Conservation (phyloP, 2,888 invertebrate genomes). For the Tenthredo scrophulariae region DNA sequence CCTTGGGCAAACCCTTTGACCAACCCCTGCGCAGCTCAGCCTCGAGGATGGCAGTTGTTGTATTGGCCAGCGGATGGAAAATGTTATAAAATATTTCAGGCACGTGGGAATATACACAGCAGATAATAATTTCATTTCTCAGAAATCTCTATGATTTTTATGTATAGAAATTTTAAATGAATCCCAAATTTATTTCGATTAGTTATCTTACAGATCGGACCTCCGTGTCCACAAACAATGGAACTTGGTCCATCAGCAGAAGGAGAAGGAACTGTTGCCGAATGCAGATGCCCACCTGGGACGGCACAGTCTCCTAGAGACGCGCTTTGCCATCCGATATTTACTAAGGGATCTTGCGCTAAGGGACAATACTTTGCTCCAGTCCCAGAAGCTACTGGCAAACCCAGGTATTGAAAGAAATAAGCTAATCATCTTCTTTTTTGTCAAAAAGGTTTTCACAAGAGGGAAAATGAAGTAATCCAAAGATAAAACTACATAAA, state of each 20-base stretch:
- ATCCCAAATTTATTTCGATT: background rate
- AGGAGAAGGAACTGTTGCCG: constrained; percentile 83
- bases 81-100: constrained; percentile 93
- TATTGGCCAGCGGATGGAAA: constrained; percentile 91
- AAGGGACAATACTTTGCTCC: constrained; percentile 89
- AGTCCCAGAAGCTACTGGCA: constrained; percentile 76
- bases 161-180: background rate
- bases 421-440: background rate
- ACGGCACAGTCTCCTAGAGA: constrained; percentile 86
- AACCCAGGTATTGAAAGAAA: constrained; percentile 63
- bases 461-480: background rate
- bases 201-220: constrained; percentile 80
- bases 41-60: constrained; percentile 91
- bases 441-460: background rate
- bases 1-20: constrained; percentile 91
- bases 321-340: constrained; percentile 87
- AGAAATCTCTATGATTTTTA: constrained; percentile 2
- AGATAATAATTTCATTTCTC: constrained; percentile 9
- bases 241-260: constrained; percentile 85
- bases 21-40: constrained; percentile 90
- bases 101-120: constrained; percentile 66
- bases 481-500: background rate
- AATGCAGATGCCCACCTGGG: constrained; percentile 91
- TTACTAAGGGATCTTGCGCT: constrained; percentile 87
- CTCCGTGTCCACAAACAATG: constrained; percentile 92